These are phyloP conservation scores for Drosophila sordidapex DNA, from an alignment of 2,888 invertebrate species.

Conservation along the genomic window DNA sequence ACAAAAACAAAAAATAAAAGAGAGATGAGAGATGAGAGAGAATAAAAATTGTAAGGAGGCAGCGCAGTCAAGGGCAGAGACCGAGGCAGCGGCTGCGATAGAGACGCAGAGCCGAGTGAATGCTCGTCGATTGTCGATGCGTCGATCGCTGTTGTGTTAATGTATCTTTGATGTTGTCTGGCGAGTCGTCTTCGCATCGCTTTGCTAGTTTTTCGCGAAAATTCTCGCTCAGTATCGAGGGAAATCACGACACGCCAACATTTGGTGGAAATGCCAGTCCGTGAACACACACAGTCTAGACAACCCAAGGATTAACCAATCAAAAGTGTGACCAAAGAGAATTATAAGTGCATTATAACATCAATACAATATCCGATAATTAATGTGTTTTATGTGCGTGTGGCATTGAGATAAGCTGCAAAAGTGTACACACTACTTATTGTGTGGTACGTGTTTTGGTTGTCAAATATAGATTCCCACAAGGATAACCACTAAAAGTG, in stretches of 20 bases:
- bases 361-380: background rate
- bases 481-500: conserved; percentile 66
- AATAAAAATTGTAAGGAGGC: conserved; percentile 7
- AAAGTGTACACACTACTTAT: background rate
- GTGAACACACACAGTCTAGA: conserved; percentile 33
- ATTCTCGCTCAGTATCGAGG: conserved; percentile 75
- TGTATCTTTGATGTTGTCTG: conserved; percentile 72
- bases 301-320: conserved; percentile 60
- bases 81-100: conserved; percentile 3
- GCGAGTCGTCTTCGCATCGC: conserved; percentile 33
- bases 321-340: conserved; percentile 51
- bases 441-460: background rate
- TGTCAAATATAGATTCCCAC: conserved; percentile 6
- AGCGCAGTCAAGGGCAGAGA: conserved; percentile 65
- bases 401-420: background rate
- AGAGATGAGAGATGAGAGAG: conserved; percentile 40
- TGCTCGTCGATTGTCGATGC: conserved; percentile 57
- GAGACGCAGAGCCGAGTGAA: conserved; percentile 46
- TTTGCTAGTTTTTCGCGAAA: conserved; percentile 55
- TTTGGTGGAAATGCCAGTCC: conserved; percentile 67
- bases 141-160: conserved; percentile 63
- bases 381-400: background rate
- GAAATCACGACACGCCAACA: conserved; percentile 76
- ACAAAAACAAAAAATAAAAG: background rate
- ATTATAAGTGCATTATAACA: background rate